A percentile compares a stretch with the other conserved stretches of the same genome.
phyloP scores from a whole-genome alignment of 2,113 vertebrate genomes.

The Fregata magnificens region DNA sequence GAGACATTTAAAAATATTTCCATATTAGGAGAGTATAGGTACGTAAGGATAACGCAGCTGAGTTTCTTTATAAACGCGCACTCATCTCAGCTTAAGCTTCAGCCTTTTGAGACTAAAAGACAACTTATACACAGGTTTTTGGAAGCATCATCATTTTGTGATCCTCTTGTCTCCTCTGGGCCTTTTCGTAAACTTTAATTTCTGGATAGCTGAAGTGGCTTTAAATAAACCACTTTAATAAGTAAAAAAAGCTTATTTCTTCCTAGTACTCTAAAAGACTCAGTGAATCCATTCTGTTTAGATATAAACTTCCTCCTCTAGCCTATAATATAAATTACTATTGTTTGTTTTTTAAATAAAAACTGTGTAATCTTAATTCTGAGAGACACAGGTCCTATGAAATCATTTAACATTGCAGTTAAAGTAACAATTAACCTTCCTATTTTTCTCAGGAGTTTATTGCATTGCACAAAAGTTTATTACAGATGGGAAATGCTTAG shows the following conservation, averaged over 20 bases:
- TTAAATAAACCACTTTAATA: slow-evolving; percentile 21
- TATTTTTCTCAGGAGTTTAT: neutral
- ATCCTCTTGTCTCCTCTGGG: neutral
- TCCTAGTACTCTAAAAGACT: neutral
- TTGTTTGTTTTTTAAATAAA: slow-evolving; percentile 41
- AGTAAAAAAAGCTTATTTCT: neutral
- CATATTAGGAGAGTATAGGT: neutral
- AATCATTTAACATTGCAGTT: neutral
- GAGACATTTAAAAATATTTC: neutral
- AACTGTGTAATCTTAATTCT: slow-evolving; percentile 22
- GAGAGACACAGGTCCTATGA: neutral
- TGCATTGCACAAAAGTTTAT: neutral
- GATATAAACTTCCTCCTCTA: neutral
- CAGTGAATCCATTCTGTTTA: neutral
- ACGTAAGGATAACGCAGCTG: neutral
- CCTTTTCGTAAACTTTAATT: neutral
- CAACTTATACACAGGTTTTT: neutral
- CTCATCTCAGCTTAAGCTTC: neutral
- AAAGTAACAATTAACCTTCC: neutral
- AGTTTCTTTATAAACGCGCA: neutral
- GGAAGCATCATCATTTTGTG: neutral
- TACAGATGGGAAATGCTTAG: neutral
- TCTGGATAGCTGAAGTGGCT: neutral
- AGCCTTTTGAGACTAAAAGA: neutral
- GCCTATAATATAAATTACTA: neutral